A percentile compares a stretch with the other conserved stretches of the same genome.
Evolutionary conservation across 1,140 invertebrate genomes (phyloP).

Genomic region (Eumaeus atala): DNA sequence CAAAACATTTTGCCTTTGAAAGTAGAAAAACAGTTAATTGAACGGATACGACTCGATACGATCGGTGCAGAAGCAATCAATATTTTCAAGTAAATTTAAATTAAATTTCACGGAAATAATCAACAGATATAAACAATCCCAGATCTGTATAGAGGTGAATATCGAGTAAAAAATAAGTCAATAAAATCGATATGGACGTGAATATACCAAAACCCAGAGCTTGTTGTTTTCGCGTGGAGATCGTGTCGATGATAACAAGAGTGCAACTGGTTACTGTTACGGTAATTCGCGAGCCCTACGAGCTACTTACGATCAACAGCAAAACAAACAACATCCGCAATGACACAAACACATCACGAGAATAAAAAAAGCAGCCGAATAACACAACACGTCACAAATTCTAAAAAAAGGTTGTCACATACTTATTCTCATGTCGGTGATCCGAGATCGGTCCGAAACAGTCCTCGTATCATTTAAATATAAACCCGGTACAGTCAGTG

Average conservation of each 20-base stretch:
- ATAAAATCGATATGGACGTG: not conserved
- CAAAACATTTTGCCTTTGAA: too few species aligned
- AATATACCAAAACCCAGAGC: not conserved
- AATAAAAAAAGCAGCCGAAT: slow-evolving; percentile 22
- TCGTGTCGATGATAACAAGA: not conserved
- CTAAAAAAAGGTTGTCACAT: slow-evolving; percentile 47
- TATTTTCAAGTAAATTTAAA: too few species aligned
- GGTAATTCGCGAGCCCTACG: slow-evolving; percentile 8
- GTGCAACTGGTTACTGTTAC: not conserved
- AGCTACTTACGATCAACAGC: slow-evolving; percentile 29
- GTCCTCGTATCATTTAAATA: slow-evolving; percentile 69
- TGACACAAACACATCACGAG: slow-evolving; percentile 25
- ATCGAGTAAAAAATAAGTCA: not conserved
- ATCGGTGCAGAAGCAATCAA: too few species aligned
- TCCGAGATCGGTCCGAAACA: slow-evolving; percentile 43
- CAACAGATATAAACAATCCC: too few species aligned
- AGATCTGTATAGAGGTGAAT: not conserved
- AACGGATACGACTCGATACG: too few species aligned
- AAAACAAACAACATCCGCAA: slow-evolving; percentile 37
- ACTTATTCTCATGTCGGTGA: slow-evolving; percentile 67
- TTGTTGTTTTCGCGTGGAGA: too few species aligned
- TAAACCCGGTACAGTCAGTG: slow-evolving; percentile 66
- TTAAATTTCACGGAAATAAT: too few species aligned
- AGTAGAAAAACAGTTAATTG: too few species aligned
- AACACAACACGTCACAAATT: slow-evolving; percentile 34